These are phyloP conservation scores for Ceriagrion tenellum DNA, from an alignment of 2,888 invertebrate species.

Conservation along the genomic window DNA sequence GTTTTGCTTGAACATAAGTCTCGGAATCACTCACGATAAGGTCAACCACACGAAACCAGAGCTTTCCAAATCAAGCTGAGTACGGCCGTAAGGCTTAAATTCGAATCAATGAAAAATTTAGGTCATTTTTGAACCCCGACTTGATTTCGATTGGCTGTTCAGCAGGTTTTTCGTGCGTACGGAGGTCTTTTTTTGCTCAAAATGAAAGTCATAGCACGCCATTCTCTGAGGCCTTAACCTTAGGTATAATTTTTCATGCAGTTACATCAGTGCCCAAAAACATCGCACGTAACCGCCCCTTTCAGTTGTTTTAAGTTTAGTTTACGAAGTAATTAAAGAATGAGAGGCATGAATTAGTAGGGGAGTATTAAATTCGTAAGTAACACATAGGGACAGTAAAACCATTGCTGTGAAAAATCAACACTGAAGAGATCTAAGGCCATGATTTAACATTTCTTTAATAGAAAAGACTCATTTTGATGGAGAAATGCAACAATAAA, in stretches of 20 bases:
- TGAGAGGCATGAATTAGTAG: too few species aligned
- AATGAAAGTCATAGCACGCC: background rate
- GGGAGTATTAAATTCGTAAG: too few species aligned
- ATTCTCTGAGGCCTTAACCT: constrained; percentile 19
- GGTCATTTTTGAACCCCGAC: background rate
- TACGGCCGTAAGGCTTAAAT: background rate
- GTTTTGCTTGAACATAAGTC: background rate
- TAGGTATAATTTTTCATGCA: background rate
- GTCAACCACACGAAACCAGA: background rate
- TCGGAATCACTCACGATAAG: background rate
- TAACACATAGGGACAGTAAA: too few species aligned
- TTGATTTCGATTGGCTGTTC: background rate
- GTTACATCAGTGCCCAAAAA: background rate
- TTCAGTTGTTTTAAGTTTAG: background rate
- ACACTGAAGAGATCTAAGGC: too few species aligned
- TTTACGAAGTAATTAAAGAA: background rate
- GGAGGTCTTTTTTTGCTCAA: background rate
- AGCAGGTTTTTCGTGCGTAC: background rate
- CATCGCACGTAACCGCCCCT: too few species aligned
- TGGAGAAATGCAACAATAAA: too few species aligned
- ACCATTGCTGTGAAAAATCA: too few species aligned
- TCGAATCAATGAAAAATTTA: background rate
- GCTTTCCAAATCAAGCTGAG: background rate
- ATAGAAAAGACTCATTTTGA: too few species aligned
- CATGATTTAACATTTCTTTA: too few species aligned